These are phyloP conservation scores for zebrafish (Danio rerio) DNA, from an alignment of 2,113 vertebrate species.

Conservation along the genomic window DNA sequence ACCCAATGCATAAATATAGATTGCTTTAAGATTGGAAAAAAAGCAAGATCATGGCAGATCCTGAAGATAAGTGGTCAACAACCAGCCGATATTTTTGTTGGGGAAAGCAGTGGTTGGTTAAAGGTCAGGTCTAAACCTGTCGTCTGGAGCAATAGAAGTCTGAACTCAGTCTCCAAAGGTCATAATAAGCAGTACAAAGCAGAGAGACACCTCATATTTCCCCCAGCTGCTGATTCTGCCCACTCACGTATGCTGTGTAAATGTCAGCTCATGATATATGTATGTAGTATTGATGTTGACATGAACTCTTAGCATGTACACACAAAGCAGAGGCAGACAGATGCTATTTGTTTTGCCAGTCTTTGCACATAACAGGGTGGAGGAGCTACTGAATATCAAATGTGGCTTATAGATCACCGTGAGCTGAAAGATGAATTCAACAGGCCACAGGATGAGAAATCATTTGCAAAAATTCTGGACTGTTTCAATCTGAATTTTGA, in stretches of 20 bases:
- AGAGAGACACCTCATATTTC: constrained; percentile 41
- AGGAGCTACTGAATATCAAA: neutral
- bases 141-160: constrained; percentile 7
- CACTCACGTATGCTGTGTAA: constrained; percentile 40
- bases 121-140: constrained; percentile 47
- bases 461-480: too few species aligned
- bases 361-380: constrained; percentile 1
- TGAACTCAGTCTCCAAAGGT: constrained; percentile 27
- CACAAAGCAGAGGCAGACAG: constrained; percentile 18
- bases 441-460: too few species aligned
- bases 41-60: neutral
- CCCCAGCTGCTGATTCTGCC: constrained; percentile 14
- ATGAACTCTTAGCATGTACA: constrained; percentile 37
- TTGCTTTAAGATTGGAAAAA: neutral
- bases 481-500: too few species aligned
- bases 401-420: too few species aligned
- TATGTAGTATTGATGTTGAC: constrained; percentile 49
- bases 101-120: neutral
- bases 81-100: constrained; percentile 20
- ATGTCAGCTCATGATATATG: constrained; percentile 55
- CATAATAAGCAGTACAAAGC: constrained; percentile 37
- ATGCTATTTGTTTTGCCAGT: constrained; percentile 28
- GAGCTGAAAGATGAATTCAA: too few species aligned
- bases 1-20: neutral
- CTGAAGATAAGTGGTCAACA: neutral